Conservation (phyloP, 2,888 invertebrate genomes). For the Biston betularia region DNA sequence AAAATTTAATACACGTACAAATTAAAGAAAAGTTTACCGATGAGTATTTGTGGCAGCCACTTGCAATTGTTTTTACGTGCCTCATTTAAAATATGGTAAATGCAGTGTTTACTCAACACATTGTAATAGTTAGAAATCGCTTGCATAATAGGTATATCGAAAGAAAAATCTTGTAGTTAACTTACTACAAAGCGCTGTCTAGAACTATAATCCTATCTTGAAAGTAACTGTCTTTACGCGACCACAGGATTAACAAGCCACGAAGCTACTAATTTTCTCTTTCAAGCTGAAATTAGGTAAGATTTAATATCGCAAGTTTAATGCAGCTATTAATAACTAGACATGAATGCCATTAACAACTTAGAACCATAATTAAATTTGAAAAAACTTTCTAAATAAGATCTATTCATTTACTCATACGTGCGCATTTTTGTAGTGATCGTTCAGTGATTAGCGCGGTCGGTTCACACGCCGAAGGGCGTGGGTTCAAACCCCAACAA, state of each 20-base stretch:
- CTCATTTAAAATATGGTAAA: not conserved
- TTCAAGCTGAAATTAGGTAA: constrained; percentile 36
- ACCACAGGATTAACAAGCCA: constrained; percentile 47
- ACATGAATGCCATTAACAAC: not conserved
- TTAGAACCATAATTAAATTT: not conserved
- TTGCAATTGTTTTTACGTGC: too few relatives aligned
- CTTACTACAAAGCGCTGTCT: not conserved
- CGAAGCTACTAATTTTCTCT: constrained; percentile 44
- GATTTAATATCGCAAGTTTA: constrained; percentile 41
- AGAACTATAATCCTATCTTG: constrained; percentile 19
- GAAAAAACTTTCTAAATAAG: constrained; percentile 3
- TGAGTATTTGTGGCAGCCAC: too few relatives aligned
- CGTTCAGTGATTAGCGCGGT: too few relatives aligned
- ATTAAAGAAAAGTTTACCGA: too few relatives aligned
- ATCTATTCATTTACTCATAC: not conserved
- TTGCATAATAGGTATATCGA: too few relatives aligned
- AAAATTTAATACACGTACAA: too few relatives aligned
- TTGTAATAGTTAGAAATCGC: too few relatives aligned
- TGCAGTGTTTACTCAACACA: not conserved
- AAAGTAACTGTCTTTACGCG: constrained; percentile 50
- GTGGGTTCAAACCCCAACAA: too few relatives aligned
- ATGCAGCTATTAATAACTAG: constrained; percentile 4
- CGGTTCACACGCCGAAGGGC: too few relatives aligned
- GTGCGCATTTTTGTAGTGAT: too few relatives aligned
- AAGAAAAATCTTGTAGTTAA: not conserved